Evolutionary conservation across 2,797 vertebrate genomes (phyloP).

Genomic region (Poliocrania exsul): DNA sequence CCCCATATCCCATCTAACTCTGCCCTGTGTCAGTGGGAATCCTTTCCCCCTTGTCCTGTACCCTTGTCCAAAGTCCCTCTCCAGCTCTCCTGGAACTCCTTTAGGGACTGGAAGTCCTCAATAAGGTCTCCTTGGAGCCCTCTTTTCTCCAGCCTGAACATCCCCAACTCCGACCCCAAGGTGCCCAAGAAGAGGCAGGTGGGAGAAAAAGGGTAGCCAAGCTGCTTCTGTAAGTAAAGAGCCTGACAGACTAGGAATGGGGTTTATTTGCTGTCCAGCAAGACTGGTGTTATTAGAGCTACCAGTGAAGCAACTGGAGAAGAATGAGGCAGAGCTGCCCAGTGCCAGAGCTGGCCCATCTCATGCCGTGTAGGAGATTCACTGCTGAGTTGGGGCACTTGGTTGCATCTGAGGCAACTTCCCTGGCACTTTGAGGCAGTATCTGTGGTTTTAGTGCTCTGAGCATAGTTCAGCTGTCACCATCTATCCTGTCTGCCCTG

Average conservation of each 20-base stretch:
- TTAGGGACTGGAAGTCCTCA: not conserved
- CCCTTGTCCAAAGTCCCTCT: not conserved
- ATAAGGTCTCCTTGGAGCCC: not conserved
- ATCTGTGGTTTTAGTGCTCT: not conserved
- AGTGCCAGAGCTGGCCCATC: not conserved
- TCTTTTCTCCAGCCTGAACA: not conserved
- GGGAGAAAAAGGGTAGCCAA: not conserved
- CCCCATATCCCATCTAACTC: not conserved
- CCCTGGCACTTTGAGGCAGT: not conserved
- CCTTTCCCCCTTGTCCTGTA: not conserved
- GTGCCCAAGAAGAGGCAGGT: not conserved
- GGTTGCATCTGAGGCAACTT: not conserved
- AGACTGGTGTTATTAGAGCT: not conserved
- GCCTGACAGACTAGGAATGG: not conserved
- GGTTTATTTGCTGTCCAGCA: not conserved
- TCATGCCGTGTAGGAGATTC: not conserved
- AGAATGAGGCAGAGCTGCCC: fast-evolving
- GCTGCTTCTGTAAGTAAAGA: not conserved
- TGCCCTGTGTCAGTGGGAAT: not conserved
- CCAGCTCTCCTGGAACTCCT: not conserved
- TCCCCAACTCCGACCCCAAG: not conserved
- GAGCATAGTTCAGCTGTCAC: not conserved
- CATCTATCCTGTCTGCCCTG: not conserved
- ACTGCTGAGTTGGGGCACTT: not conserved
- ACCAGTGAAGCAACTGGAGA: not conserved